Base-by-base conservation (phyloP, 2,797 vertebrate species). In the Antennarius maculatus region DNA sequence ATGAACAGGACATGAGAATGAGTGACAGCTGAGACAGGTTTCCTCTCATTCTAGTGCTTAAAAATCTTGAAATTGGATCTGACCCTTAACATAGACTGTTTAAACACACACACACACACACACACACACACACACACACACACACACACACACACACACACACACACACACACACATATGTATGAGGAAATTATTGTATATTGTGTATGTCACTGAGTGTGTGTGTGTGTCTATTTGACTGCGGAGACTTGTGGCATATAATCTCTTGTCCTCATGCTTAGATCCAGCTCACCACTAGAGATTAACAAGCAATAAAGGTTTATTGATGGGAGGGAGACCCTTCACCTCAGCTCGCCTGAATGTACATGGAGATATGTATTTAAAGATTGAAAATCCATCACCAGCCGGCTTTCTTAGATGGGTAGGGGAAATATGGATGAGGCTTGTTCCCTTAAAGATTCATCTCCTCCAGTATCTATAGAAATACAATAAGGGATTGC, bases 291-390 rank as follows among this genome's bases (percentile, higher is more conserved):
- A 47, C 2, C 49, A 62, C 6, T 61, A 39, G 46, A 72, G 73
- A 81, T 86, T 83, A 79, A 77, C 76, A 50, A 67, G 53, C 60
- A 69, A 76, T 80, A 86, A 76, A 70, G 57, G 61, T 71, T 73
- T 74, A 84, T 81, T 75, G 81, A 82, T 54, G 16, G 56, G 60
- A 39, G 7, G 66, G 65, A 2, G 0, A 28, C 69, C 45, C 49
- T 65, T 73, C 55, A 77, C 45, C 54, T 61, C 61, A 39, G 41
- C 54, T 34, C 1, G 31, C 48, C 57, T 56, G 57, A 52, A 63
- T 61, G 18, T 71, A 46, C 59, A 41, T 59, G 58, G 77, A 74
- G 66, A 82, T 61, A 37, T 70, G 42, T 61, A 74, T 80, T 84
- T 71, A 72, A 68, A 76, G 78, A 71, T 70, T 43, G 69, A 78